Base-by-base conservation (phyloP, 2,888 invertebrate genomes). In the Leptopilina syphax region DNA sequence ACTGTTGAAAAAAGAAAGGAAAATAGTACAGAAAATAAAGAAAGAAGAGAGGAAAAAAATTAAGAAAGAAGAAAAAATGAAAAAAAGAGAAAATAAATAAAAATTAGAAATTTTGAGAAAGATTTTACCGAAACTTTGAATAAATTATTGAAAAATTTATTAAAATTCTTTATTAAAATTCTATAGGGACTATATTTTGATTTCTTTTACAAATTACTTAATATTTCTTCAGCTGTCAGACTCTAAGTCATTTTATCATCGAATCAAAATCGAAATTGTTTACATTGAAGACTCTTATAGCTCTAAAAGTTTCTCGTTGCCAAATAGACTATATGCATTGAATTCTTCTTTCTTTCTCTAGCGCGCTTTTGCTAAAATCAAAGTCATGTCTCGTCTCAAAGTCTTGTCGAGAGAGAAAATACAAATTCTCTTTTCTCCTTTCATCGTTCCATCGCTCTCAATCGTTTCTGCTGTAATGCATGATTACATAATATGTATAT, bases 401-500 rank as follows among this genome's bases (percentile, higher is more conserved):
- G 63, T 63, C 63, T 63, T 63, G 18, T 63, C 63, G 24, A 24
- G 24, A 63, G 63, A 63, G 63, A 63, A 63, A 63, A 63, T 63
- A 63, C 63, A 7, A 50, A 50, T 63, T 63, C 63, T 63, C 63
- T 63, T 24, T 63, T 63, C 24, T 18, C 24, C 24, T 63, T 18
- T 18, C 18, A 9, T 73, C 27, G 54, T n/a, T n/a, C 8, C n/a
- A 50, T 8, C 57, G 54, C 57, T 57, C 50, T 73, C 27, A 73
- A 34, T 73, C 73, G 73, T 27, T 34, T 57, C 73, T 73, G 24
- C 73, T 57, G 57, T 57, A 27, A 73, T 73, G 57, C 57, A 5
- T n/a, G 57, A 73, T 73, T 73, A 73, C 73, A 73, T 73, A 73
- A 73, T 73, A 13, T n/a, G 57, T 54, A 73, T 54, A 73, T 73